These are phyloP conservation scores for Odontamblyopus lacepedii DNA, from an alignment of 2,797 vertebrate species.

Conservation along the genomic window DNA sequence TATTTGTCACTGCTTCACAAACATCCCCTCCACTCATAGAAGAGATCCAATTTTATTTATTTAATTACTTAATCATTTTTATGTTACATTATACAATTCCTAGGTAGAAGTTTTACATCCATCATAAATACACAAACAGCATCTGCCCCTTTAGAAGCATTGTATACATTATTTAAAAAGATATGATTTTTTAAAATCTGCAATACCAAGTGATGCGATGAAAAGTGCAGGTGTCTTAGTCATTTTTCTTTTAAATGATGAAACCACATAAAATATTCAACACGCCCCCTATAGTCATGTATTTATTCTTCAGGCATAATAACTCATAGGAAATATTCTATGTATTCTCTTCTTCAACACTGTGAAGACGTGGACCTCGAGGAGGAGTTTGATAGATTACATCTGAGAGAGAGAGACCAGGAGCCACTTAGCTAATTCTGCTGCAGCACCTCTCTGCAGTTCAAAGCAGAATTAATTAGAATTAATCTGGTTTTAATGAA, in stretches of 20 bases:
- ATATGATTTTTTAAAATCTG: slow-evolving; percentile 9
- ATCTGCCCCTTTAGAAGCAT: not conserved
- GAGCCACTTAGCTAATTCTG: slow-evolving; percentile 22
- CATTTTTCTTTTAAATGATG: slow-evolving; percentile 23
- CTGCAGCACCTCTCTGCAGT: slow-evolving; percentile 25
- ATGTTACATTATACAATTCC: too few relatives aligned
- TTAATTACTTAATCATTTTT: too few relatives aligned
- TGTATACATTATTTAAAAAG: slow-evolving; percentile 38
- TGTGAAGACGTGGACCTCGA: slow-evolving; percentile 6
- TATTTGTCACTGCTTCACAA: too few relatives aligned
- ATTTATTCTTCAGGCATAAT: slow-evolving; percentile 15
- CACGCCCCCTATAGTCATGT: slow-evolving; percentile 5
- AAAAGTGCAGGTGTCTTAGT: not conserved
- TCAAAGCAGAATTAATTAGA: slow-evolving; percentile 38
- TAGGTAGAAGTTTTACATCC: too few relatives aligned
- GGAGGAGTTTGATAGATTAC: slow-evolving; percentile 23
- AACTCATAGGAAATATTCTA: slow-evolving; percentile 12
- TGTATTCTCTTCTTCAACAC: not conserved
- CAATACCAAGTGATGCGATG: not conserved
- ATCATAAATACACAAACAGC: slow-evolving; percentile 18
- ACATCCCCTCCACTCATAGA: too few relatives aligned
- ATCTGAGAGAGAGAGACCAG: slow-evolving; percentile 19
- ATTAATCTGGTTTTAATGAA: slow-evolving; percentile 47
- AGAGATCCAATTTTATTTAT: too few relatives aligned
- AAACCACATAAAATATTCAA: slow-evolving; percentile 10